A percentile compares a stretch with the other conserved stretches of the same genome.
Evolutionary conservation across 2,797 vertebrate species (phyloP).

Genomic region (Anniella stebbinsi): DNA sequence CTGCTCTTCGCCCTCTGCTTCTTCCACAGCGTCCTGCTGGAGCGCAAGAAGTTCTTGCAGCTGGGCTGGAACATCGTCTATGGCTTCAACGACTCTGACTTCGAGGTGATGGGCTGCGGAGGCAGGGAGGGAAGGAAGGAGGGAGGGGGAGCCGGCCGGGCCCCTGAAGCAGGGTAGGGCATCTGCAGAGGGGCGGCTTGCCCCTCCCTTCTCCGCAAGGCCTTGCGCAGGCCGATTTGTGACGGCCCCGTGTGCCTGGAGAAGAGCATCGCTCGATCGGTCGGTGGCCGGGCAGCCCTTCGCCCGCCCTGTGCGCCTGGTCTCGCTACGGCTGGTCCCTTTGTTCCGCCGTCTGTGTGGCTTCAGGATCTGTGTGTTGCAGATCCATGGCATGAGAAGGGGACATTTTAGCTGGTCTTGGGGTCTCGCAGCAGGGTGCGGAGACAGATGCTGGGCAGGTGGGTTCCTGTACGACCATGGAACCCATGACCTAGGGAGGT

Average conservation of each 20-base stretch:
- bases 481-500: too few relatives aligned
- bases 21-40: constrained; percentile 90
- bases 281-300: background rate
- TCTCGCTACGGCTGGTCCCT: background rate
- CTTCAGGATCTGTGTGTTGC: too few relatives aligned
- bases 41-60: constrained; percentile 90
- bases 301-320: background rate
- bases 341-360: background rate
- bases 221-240: accelerated
- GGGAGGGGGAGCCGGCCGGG: background rate
- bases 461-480: too few relatives aligned
- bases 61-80: constrained; percentile 93
- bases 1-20: constrained; percentile 91
- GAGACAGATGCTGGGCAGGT: background rate
- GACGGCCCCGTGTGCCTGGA: background rate
- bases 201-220: background rate
- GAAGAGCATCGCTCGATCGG: background rate
- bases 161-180: background rate
- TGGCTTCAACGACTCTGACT: constrained; percentile 91
- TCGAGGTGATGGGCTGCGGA: constrained; percentile 80
- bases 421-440: background rate
- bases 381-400: background rate
- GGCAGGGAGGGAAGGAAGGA: accelerated
- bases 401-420: too few relatives aligned
- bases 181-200: background rate